Conservation (phyloP, 2,113 vertebrate species). For the Clarias macrocephalus region DNA sequence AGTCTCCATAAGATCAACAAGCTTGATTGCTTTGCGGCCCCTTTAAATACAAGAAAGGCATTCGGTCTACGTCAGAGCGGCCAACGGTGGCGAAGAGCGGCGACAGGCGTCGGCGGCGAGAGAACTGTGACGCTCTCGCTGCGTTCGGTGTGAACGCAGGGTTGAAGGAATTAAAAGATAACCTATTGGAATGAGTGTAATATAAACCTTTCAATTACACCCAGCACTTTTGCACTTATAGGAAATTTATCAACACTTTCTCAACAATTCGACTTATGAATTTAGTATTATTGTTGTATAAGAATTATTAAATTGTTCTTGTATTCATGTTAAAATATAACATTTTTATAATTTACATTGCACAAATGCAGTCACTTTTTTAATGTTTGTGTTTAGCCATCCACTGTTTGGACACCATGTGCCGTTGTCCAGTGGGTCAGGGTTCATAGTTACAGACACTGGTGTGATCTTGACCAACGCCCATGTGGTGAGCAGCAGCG, state of each 20-base stretch:
- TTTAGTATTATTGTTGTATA: not conserved
- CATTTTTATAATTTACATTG: not conserved
- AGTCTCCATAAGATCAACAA: too few relatives aligned
- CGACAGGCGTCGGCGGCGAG: too few relatives aligned
- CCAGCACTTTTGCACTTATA: not conserved
- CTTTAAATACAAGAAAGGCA: too few relatives aligned
- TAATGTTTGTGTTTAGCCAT: slow-evolving; percentile 70
- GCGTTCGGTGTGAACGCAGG: too few relatives aligned
- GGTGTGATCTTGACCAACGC: slow-evolving; percentile 93
- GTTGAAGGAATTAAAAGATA: not conserved
- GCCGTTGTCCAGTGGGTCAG: slow-evolving; percentile 88
- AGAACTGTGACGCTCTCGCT: too few relatives aligned
- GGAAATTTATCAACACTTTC: not conserved
- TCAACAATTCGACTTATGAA: not conserved
- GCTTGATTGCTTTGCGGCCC: too few relatives aligned
- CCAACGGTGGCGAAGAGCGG: too few relatives aligned
- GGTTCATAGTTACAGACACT: slow-evolving; percentile 84
- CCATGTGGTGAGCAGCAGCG: slow-evolving; percentile 83
- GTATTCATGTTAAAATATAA: not conserved
- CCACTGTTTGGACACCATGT: slow-evolving; percentile 85
- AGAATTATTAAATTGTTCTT: not conserved
- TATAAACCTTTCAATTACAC: not conserved
- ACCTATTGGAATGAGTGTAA: not conserved
- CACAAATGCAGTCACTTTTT: not conserved
- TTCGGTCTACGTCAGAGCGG: too few relatives aligned